Conservation (phyloP, 2,797 vertebrate genomes). For the Rousettus madagascariensis region DNA sequence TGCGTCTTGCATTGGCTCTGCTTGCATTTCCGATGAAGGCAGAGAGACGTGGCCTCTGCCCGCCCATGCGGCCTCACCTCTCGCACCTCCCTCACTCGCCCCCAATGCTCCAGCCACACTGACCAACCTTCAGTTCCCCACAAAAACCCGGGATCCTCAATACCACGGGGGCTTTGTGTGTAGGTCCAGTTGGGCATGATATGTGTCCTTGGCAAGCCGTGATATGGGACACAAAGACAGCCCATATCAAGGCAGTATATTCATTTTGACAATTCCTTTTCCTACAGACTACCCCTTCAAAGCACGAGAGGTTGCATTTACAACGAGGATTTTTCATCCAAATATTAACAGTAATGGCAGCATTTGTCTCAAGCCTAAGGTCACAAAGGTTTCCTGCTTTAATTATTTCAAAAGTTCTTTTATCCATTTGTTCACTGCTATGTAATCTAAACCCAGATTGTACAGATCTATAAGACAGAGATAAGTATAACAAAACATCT, state of each 20-base stretch:
- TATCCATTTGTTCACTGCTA: slow-evolving; percentile 94
- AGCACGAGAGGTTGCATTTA: background rate
- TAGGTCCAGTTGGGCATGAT: too few species aligned
- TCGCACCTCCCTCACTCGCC: background rate
- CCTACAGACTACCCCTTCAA: background rate
- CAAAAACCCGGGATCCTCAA: background rate
- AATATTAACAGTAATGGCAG: slow-evolving; percentile 98
- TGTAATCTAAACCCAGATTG: slow-evolving; percentile 93
- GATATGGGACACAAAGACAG: too few species aligned
- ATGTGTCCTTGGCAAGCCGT: background rate
- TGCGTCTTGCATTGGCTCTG: background rate
- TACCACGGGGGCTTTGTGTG: fast-evolving
- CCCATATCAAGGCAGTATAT: background rate
- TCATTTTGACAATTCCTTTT: background rate
- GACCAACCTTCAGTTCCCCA: background rate
- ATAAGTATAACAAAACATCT: slow-evolving; percentile 95
- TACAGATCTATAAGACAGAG: slow-evolving; percentile 86
- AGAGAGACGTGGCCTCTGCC: background rate
- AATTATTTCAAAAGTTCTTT: slow-evolving; percentile 92
- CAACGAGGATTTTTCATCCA: slow-evolving; percentile 90
- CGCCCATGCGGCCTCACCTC: background rate
- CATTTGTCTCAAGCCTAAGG: slow-evolving; percentile 91
- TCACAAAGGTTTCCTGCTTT: slow-evolving; percentile 90
- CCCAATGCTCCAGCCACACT: background rate
- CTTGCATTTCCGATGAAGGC: background rate